phyloP scores from a whole-genome alignment of 2,797 vertebrate genomes.

The Oreochromis mossambicus region DNA sequence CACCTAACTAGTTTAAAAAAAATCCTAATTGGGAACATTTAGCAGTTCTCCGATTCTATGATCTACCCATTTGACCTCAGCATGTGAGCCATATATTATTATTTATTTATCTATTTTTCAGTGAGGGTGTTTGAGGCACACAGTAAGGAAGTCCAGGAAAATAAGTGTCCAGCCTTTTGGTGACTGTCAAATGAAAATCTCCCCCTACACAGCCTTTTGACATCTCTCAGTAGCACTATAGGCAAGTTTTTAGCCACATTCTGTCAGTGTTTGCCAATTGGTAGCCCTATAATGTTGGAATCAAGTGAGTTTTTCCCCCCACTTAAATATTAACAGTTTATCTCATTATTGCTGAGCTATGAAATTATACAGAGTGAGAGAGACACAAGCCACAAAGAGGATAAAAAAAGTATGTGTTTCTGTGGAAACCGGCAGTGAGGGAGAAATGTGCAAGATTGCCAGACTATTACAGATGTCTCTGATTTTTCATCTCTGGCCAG shows the following conservation, averaged over 20 bases:
- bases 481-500: not conserved
- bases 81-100: not conserved
- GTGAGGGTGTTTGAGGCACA: not conserved
- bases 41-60: slow-evolving; percentile 1
- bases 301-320: not conserved
- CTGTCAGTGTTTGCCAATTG: slow-evolving; percentile 50
- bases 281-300: slow-evolving; percentile 36
- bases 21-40: slow-evolving; percentile 24
- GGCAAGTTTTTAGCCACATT: slow-evolving; percentile 51
- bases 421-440: not conserved
- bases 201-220: slow-evolving; percentile 30
- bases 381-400: not conserved
- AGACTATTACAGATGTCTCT: not conserved
- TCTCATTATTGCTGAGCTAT: not conserved
- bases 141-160: slow-evolving; percentile 16
- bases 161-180: not conserved
- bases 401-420: not conserved
- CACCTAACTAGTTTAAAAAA: not conserved
- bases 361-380: not conserved
- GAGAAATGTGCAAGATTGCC: not conserved
- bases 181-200: slow-evolving; percentile 36
- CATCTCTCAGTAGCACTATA: slow-evolving; percentile 36
- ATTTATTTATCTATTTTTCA: not conserved
- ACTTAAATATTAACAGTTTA: not conserved
- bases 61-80: not conserved